phyloP scores from a whole-genome alignment of 1,140 invertebrate species.

The Aphaenogaster floridana region DNA sequence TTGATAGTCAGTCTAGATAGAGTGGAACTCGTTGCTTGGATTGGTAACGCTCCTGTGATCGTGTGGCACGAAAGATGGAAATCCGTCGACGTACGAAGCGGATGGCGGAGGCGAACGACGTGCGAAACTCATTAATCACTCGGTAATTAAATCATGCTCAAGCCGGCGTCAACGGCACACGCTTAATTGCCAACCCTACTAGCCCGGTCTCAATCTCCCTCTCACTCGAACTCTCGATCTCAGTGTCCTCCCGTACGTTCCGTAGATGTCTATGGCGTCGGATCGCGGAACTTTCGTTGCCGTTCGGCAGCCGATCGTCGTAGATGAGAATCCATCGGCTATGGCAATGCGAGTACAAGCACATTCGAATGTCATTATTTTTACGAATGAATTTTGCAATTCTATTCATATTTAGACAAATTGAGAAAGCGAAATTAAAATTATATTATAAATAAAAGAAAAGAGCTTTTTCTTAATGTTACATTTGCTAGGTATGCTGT shows the following conservation, averaged over 20 bases:
- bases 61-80: constrained; percentile 63
- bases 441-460: neutral
- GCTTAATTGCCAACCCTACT: constrained; percentile 76
- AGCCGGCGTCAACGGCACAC: constrained; percentile 79
- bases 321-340: neutral
- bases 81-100: constrained; percentile 66
- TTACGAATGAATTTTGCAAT: neutral
- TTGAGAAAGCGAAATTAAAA: neutral
- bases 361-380: constrained; percentile 2
- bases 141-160: constrained; percentile 83
- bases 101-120: constrained; percentile 54
- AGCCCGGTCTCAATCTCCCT: constrained; percentile 47
- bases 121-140: constrained; percentile 81
- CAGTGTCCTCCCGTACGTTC: constrained; percentile 38
- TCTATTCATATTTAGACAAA: neutral
- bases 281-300: constrained; percentile 11
- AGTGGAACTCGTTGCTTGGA: constrained; percentile 11
- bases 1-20: constrained; percentile 8
- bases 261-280: constrained; percentile 16
- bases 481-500: neutral
- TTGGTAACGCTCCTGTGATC: constrained; percentile 33
- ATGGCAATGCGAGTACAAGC: neutral
- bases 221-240: constrained; percentile 44
- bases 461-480: neutral
- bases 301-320: neutral